Evolutionary conservation across 2,113 vertebrate species (phyloP), one percentile per base, ranked within the genome.

Genomic region (Chascanopsetta lugubris): DNA sequence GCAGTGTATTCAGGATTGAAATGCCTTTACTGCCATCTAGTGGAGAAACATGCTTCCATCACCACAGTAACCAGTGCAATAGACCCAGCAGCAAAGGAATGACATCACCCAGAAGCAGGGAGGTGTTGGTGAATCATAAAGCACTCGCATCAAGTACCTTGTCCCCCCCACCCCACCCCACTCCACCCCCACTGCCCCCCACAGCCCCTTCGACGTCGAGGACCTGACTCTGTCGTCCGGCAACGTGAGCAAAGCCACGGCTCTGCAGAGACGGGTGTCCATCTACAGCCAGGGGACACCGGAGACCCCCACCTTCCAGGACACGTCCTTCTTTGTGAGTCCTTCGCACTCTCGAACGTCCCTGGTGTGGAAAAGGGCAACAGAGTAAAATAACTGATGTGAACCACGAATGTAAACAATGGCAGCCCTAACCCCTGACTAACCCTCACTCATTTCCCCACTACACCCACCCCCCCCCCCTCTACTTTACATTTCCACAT

Each of bases 151-250:
- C 20, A 57, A 27, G 24, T 21, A 1, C 9, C 18, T 56, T 17
- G 2, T 72, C 47, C 58, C 51, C 30, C 10, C 21, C 26, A 2
- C 5, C 30, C 11, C 30, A 1, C 34, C 4, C 34, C 12, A n/a
- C 24, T 3, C 7, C 5, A 0, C 36, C 4, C 27, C n/a, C n/a
- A n/a, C n/a, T n/a, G n/a, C n/a, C n/a, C n/a, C n/a, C n/a, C n/a
- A n/a, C n/a, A 99, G 97, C 72, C 97, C 97, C 7, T 99, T 99
- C 64, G 97, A 99, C 17, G 94, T 96, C 27, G 97, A 99, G 88
- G 97, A 99, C 61, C 59, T 95, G 86, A 96, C 95, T 24, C 90
- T 97, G 0, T 96, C 97, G 0, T 90, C 96, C 0, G 91, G 95
- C 15, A 93, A 95, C 2, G 88, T 96, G 67, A 96, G 91, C 90